Conservation (phyloP, 2,797 vertebrate genomes). For the Crypturellus tataupa region DNA sequence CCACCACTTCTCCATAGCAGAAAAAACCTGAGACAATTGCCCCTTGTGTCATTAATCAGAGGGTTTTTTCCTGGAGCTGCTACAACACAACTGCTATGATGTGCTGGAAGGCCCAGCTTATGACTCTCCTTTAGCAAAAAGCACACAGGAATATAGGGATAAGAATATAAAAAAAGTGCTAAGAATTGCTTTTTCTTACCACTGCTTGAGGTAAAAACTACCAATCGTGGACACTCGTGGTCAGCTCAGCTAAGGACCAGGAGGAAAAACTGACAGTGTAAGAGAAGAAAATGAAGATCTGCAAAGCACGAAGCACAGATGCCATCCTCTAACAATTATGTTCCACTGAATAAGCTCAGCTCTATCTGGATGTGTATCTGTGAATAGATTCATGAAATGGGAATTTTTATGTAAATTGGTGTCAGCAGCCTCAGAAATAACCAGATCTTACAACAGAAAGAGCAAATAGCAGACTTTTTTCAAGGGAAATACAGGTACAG, state of each 20-base stretch:
- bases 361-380: background rate
- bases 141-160: background rate
- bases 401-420: conserved; percentile 51
- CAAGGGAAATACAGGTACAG: conserved; percentile 50
- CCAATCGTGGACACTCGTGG: background rate
- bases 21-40: background rate
- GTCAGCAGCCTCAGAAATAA: conserved; percentile 52
- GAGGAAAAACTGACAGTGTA: background rate
- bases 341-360: background rate
- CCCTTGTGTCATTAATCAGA: background rate
- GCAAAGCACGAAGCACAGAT: background rate
- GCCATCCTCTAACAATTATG: conserved; percentile 3
- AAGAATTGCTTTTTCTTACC: conserved; percentile 36
- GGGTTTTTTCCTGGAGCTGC: background rate
- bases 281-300: background rate
- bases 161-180: conserved; percentile 1
- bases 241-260: background rate
- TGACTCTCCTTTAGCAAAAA: conserved; percentile 39
- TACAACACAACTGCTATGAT: background rate
- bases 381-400: conserved; percentile 16
- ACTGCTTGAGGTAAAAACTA: conserved; percentile 18
- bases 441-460: background rate
- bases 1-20: background rate
- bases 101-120: background rate
- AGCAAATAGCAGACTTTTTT: background rate